Conservation (phyloP, 2,797 vertebrate genomes). For the Crenichthys baileyi region DNA sequence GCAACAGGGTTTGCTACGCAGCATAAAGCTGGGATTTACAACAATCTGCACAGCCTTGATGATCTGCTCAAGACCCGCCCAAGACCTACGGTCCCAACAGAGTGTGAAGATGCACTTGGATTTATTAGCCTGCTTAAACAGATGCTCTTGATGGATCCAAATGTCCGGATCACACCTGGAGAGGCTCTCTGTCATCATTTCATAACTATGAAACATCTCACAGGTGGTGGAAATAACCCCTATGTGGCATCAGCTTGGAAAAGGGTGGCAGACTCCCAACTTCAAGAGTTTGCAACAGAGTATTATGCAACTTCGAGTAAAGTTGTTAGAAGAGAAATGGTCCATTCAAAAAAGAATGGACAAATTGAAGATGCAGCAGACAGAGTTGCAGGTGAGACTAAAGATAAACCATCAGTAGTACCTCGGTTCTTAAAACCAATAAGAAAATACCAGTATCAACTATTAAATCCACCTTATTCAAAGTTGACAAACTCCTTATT, state of each 20-base stretch:
- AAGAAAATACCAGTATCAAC: neutral
- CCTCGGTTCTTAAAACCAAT: neutral
- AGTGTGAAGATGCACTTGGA: neutral
- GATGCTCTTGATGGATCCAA: slow-evolving; percentile 9
- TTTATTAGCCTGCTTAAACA: slow-evolving; percentile 21
- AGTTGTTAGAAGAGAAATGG: neutral
- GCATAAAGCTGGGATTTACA: neutral
- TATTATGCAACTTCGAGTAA: neutral
- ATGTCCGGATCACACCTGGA: neutral
- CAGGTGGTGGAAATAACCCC: neutral
- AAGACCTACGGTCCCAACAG: neutral
- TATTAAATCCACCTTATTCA: neutral
- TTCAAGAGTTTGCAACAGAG: neutral
- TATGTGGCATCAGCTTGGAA: neutral
- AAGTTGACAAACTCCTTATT: neutral
- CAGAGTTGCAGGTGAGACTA: neutral
- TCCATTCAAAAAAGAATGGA: neutral
- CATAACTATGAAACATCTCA: neutral
- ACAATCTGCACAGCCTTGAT: neutral
- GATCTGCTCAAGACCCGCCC: neutral
- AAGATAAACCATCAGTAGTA: neutral
- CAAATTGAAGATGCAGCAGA: neutral
- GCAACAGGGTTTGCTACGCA: slow-evolving; percentile 2
- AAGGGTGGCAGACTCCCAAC: neutral
- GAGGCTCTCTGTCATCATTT: neutral